These are phyloP conservation scores for Lepus europaeus DNA, from an alignment of 2,113 vertebrate species.

Conservation along the genomic window DNA sequence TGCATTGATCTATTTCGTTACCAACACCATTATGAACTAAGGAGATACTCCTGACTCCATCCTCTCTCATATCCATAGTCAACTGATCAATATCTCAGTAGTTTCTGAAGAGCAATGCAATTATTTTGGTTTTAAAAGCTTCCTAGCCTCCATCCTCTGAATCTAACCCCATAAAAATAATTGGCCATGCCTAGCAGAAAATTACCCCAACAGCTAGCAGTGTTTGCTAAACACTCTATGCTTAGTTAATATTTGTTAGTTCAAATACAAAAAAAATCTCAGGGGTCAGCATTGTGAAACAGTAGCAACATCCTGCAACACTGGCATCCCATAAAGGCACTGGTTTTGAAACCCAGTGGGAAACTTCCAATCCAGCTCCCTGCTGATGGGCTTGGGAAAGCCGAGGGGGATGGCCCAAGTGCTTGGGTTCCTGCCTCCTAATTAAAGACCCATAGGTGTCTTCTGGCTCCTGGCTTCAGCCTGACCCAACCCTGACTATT, in stretches of 20 bases:
- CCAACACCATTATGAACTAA: background rate
- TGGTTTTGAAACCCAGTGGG: too few species aligned
- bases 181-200: background rate
- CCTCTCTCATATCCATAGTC: background rate
- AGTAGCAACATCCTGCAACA: too few species aligned
- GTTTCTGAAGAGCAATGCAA: background rate
- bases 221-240: background rate
- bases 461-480: too few species aligned
- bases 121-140: background rate
- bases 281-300: too few species aligned
- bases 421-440: too few species aligned
- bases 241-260: background rate
- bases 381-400: too few species aligned
- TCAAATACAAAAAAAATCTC: background rate
- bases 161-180: background rate
- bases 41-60: background rate
- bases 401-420: too few species aligned
- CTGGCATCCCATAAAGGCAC: too few species aligned
- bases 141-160: background rate
- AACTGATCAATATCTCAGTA: background rate
- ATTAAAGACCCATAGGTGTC: too few species aligned
- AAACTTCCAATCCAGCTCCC: too few species aligned
- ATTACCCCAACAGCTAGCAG: background rate
- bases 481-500: too few species aligned
- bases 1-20: background rate